Percentiles rank a stretch among this genome's conserved stretches.
Evolutionary conservation across 2,797 vertebrate species (phyloP).

Genomic region (Prunella strophiata): DNA sequence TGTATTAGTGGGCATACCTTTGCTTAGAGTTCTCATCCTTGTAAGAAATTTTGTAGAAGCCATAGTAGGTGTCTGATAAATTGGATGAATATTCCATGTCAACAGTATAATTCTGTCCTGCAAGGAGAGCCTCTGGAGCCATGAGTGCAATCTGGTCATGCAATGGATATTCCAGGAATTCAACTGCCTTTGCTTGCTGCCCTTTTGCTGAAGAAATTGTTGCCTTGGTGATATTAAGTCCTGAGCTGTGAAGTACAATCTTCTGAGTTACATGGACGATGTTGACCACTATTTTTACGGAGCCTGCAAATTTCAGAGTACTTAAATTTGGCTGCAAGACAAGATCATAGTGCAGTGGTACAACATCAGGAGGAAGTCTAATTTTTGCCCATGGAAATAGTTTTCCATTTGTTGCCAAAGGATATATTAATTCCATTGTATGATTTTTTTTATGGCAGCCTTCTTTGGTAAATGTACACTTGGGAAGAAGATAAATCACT

Average conservation of each 20-base stretch:
- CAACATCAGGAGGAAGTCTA: constrained; percentile 84
- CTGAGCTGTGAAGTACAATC: constrained; percentile 88
- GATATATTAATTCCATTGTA: constrained; percentile 80
- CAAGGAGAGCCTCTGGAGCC: constrained; percentile 79
- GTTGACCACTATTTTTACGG: constrained; percentile 81
- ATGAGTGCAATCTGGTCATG: constrained; percentile 89
- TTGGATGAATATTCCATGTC: constrained; percentile 84
- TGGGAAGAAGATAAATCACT: constrained; percentile 89
- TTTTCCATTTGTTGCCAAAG: constrained; percentile 82
- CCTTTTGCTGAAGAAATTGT: constrained; percentile 79
- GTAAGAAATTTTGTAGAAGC: constrained; percentile 93
- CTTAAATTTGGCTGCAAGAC: constrained; percentile 86
- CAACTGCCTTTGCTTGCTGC: constrained; percentile 65
- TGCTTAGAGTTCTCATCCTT: constrained; percentile 75
- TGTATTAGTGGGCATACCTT: constrained; percentile 77
- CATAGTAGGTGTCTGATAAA: constrained; percentile 87
- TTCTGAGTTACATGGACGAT: constrained; percentile 80
- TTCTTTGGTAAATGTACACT: constrained; percentile 93
- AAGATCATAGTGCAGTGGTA: constrained; percentile 87
- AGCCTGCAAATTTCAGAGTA: constrained; percentile 83
- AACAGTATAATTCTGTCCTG: constrained; percentile 82
- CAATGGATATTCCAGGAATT: constrained; percentile 86
- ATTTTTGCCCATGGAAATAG: constrained; percentile 89
- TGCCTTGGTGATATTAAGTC: constrained; percentile 85
- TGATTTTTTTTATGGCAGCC: constrained; percentile 86